Evolutionary conservation across 2,797 vertebrate species (phyloP).

Genomic region (Semotilus atromaculatus): DNA sequence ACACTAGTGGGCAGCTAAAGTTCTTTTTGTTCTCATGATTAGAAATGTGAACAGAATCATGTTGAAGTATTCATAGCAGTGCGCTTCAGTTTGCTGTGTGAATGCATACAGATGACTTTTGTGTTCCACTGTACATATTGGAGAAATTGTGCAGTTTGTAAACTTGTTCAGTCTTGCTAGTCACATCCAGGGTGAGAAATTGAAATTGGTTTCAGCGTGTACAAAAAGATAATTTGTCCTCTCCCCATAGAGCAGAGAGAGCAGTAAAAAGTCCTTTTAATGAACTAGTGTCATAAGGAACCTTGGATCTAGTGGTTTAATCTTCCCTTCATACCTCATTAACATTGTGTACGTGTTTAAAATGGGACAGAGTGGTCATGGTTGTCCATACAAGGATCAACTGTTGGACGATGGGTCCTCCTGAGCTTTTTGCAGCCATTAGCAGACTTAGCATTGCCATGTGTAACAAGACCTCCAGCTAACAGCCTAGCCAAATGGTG

Average conservation of each 20-base stretch:
- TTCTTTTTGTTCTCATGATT: slow-evolving; percentile 40
- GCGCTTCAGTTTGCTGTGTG: slow-evolving; percentile 37
- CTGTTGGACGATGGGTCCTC: slow-evolving; percentile 19
- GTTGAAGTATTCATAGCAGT: slow-evolving; percentile 33
- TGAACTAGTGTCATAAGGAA: background rate
- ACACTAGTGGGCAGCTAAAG: slow-evolving; percentile 54
- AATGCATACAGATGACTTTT: slow-evolving; percentile 12
- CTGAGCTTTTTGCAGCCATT: slow-evolving; percentile 56
- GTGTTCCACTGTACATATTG: slow-evolving; percentile 25
- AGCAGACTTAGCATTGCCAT: slow-evolving; percentile 62
- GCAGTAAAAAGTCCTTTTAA: background rate
- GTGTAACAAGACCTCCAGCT: slow-evolving; percentile 73
- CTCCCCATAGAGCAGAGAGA: slow-evolving; percentile 1
- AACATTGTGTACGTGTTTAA: background rate
- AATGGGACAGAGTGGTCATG: slow-evolving; percentile 10
- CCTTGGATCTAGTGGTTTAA: background rate
- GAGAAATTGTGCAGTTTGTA: background rate
- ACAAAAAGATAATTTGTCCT: slow-evolving; percentile 5
- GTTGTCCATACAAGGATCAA: slow-evolving; percentile 79
- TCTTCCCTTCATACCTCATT: background rate
- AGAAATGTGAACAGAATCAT: slow-evolving; percentile 41
- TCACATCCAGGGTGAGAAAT: background rate
- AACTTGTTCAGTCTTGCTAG: background rate
- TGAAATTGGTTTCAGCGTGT: slow-evolving; percentile 12
- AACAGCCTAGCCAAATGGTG: slow-evolving; percentile 57